Base-by-base conservation (phyloP, 2,113 vertebrate genomes). In the Etheostoma cragini region DNA sequence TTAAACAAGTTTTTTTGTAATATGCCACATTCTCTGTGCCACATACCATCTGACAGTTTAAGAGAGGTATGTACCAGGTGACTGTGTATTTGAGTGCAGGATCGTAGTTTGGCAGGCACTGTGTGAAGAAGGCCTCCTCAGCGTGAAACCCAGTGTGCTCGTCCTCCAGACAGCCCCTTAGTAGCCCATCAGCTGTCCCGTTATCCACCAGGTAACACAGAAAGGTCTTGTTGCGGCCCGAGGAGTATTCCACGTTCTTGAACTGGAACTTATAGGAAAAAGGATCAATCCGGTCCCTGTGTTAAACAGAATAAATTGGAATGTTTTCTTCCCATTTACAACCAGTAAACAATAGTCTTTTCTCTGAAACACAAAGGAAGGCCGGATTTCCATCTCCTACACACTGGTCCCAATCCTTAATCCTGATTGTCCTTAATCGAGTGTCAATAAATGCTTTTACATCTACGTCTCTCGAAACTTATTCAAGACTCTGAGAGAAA, bases 191-290 rank as follows among this genome's bases (percentile, higher is more conserved):
- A 13, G 89, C 91, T 26, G 89, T 91, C 30, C 94, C 93, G 85
- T 91, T 92, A 66, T 97, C 97, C 0, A 99, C 63, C 72, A 97
- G 95, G 0, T 98, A 99, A 87, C 96, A 98, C 80, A 99, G 94
- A 84, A 97, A 95, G 82, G 98, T 99, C 93, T 99, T 99, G 89
- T 99, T 98, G 49, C 97, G 94, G n/a, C 98, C 98, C 0, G 97
- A 99, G 3, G 97, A 98, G 87, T 99, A 99, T 52, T 99, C 98
- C 85, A 99, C 98, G 0, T 99, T 99, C 92, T 97, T 96, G 92
- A 97, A 99, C 93, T 99, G 98, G 94, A 99, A 99, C 89, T 97
- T 98, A 92, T 96, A 99, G 84, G 91, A 95, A 60, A 96, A 95
- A 63, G 96, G 96, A 35, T 97, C 96, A 8, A 99, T 95, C 35